Evolutionary conservation across 2,797 vertebrate species (phyloP), one percentile per base, ranked within the genome.

Genomic region (Melanotaenia boesemani): DNA sequence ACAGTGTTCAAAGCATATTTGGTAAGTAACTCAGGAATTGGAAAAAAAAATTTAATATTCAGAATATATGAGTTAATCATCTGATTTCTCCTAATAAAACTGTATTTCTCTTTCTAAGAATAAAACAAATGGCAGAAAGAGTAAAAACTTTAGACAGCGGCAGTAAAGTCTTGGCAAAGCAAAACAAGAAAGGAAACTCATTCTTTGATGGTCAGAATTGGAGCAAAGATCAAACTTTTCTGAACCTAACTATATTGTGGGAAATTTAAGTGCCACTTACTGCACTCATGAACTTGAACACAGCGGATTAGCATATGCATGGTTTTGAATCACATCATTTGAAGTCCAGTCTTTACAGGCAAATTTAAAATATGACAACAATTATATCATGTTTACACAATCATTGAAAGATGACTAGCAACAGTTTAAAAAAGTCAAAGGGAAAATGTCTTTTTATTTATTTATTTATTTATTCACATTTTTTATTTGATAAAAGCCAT

Each of bases 241-340:
- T 48, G 46, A 20, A 8, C 18, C 6, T n/a, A 48, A 48, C 11
- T 61, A n/a, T 12, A 13, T 16, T 61, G 36, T 18, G 2, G 28
- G 28, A 20, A 62, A 41, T 15, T 15, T 41, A 16, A 13, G 39
- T 41, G 5, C 18, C 16, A 44, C 15, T 56, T 28, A 1, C 9
- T 56, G 24, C 24, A 41, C 24, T 58, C 18, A 44, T 16, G 7
- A 59, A 48, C 16, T 20, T 20, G 18, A 46, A 34, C 15, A 48
- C 8, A 41, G 10, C 46, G 9, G 18, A 61, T 28, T 36, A 56
- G 18, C 39, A 50, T 26, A 28, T 58, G 63, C 18, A 24, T 46
- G 11, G 26, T 66, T 71, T 77, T 46, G 44, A 46, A 46, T 46
- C 44, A 46, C 44, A 54, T 34, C 3, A n/a, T 48, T n/a, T 41